Evolutionary conservation across 2,797 vertebrate genomes (phyloP).

Genomic region (Anabacerthia variegaticeps): DNA sequence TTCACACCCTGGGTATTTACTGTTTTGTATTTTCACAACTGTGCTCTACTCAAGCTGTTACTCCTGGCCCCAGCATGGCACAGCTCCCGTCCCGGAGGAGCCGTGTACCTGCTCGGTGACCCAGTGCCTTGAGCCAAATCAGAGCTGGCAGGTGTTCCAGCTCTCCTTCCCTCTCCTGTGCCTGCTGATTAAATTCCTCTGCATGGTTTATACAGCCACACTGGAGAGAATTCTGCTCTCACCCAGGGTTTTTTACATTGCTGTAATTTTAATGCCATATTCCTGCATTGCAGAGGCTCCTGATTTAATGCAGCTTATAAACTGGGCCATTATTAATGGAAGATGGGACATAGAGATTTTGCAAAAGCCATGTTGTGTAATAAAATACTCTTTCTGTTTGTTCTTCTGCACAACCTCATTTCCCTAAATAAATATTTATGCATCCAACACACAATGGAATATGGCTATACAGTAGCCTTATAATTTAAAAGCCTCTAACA

Average conservation of each 20-base stretch:
- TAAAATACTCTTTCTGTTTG: constrained; percentile 54
- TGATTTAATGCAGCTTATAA: constrained; percentile 68
- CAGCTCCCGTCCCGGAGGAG: fast-evolving
- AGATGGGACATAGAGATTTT: constrained; percentile 47
- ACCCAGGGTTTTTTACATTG: neutral
- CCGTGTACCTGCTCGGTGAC: fast-evolving
- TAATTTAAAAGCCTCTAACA: constrained; percentile 20
- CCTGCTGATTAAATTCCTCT: constrained; percentile 8
- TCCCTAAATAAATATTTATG: constrained; percentile 66
- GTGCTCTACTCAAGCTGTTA: neutral
- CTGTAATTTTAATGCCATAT: constrained; percentile 29
- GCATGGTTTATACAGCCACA: neutral
- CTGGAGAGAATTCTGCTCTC: neutral
- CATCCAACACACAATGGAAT: neutral
- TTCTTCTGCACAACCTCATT: constrained; percentile 27
- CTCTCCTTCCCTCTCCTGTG: neutral
- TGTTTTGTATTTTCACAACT: neutral
- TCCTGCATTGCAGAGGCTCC: constrained; percentile 67
- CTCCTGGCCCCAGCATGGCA: neutral
- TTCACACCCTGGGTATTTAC: neutral
- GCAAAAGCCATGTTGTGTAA: constrained; percentile 31
- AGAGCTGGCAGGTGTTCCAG: neutral
- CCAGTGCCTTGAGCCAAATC: neutral
- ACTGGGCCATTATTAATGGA: constrained; percentile 56
- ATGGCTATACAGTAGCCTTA: neutral